Base-by-base conservation (phyloP, 2,888 invertebrate genomes). In the Digitonthophagus gazella region DNA sequence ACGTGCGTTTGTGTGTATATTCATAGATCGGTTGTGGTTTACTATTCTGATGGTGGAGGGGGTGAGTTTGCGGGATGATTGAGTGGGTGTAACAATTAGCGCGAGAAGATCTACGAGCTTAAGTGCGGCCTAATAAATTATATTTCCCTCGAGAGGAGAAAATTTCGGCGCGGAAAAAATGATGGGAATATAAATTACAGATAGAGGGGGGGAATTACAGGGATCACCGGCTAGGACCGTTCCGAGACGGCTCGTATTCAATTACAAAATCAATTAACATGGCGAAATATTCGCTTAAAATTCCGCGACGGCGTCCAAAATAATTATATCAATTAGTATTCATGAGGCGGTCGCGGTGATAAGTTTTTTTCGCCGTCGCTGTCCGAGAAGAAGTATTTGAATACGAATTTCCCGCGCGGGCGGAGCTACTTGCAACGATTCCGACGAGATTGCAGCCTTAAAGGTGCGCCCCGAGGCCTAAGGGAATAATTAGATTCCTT, bases 401-500 rank as follows among this genome's bases (percentile, higher is more conserved):
- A 61, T 61, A 61, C 61, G 14, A 20, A 20, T 18, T n/a, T 58
- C 16, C 16, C 18, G 61, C 8, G 19, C 61, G 16, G 16, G 15
- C 16, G 18, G 61, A 20, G 16, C 61, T 16, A 14, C 19, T 18
- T 61, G 61, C 61, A 61, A 61, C 20, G n/a, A 20, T 61, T 20
- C 61, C n/a, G 18, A 15, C 20, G 61, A 61, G 19, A 61, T 61
- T 61, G 61, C 61, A 61, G 61, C 61, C 20, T 61, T 61, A 44
- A 61, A 61, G 61, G 61, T 61, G n/a, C 61, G 19, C 16, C 18
- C 19, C 19, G 61, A 18, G 64, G 64, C 68, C 64, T 64, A 55
- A 56, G 68, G 68, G 68, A 68, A 64, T 68, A 68, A 68, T 68
- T 68, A 68, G 64, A 68, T 64, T 68, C 68, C 19, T 20, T 61